Evolutionary conservation across 1,140 invertebrate species (phyloP), one percentile per base, ranked within the genome.

Genomic region (Bombus impatiens): DNA sequence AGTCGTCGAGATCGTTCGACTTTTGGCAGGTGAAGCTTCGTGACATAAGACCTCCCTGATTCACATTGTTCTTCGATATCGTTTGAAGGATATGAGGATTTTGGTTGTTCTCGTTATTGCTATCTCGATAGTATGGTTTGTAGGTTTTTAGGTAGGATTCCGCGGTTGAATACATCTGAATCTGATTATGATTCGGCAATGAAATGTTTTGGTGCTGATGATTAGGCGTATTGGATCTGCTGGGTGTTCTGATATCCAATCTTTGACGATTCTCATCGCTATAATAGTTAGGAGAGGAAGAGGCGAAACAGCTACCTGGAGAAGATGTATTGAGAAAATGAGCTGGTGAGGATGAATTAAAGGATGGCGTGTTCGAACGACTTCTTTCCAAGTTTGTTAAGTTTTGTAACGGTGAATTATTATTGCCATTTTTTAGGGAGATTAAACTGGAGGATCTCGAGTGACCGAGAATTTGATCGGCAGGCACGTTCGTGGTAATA

Each of bases 401-500:
- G 80, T 94, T 95, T 62, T 94, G 95, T 2, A 94, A 84, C 0
- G 87, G 85, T 22, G 91, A 88, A 18, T 87, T 88, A 47, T 88
- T 67, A 47, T 82, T 84, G 40, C 15, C 59, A 62, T 86, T 89
- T 6, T 87, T 71, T 32, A 95, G 80, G 0, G 95, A 94, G 1
- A 91, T 90, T 22, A 94, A 67, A 53, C 94, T 95, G 62, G 95
- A 90, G 9, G 94, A 94, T 86, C 94, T 94, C 32, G 93, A 93
- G 59, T 93, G 93, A 0, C 95, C 97, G 13, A 98, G 93, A 1
- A 98, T 97, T 87, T 97, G 97, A 94, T 97, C 97, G 0, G 97
- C 97, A 5, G 97, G 97, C 10, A 97, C 97, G 87, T 97, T 98
- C 0, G 97, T 97, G 8, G 97, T 98, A 35, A 97, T 92, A n/a